Conservation (phyloP, 2,888 invertebrate genomes). For the Eupithecia tripunctaria region DNA sequence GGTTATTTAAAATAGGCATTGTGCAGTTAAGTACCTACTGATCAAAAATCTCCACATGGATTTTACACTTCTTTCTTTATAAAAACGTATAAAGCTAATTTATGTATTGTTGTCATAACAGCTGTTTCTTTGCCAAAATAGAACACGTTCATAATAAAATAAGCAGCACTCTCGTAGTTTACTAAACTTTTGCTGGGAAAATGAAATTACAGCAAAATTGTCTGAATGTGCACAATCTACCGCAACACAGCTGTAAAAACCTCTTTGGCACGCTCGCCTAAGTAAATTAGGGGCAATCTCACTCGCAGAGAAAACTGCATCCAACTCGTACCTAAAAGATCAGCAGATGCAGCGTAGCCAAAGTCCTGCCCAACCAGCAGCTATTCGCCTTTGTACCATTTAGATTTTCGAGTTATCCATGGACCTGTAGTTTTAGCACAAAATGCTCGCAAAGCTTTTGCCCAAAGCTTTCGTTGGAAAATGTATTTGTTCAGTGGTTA, state of each 20-base stretch:
- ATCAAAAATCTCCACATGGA: too few relatives aligned
- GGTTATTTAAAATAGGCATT: too few relatives aligned
- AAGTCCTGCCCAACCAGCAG: not conserved
- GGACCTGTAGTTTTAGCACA: not conserved
- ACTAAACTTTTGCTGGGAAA: not conserved
- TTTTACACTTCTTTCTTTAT: too few relatives aligned
- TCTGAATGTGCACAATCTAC: slow-evolving; percentile 21
- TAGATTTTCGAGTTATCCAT: not conserved
- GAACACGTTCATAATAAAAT: not conserved
- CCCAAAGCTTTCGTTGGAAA: not conserved
- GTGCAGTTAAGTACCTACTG: too few relatives aligned
- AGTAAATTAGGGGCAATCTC: slow-evolving; percentile 23
- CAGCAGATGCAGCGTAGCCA: slow-evolving; percentile 7
- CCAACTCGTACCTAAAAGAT: slow-evolving; percentile 22
- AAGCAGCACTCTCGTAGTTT: not conserved
- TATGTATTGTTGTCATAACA: not conserved
- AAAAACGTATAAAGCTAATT: too few relatives aligned
- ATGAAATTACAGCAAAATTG: not conserved
- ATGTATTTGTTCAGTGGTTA: not conserved
- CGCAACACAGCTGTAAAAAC: slow-evolving; percentile 21
- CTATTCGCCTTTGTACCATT: not conserved
- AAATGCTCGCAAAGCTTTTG: not conserved
- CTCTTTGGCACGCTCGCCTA: slow-evolving; percentile 12
- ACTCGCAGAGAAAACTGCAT: slow-evolving; percentile 23
- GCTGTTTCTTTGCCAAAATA: not conserved